Base-by-base conservation (phyloP, 2,797 vertebrate species). In the Halcyon leucocephala region DNA sequence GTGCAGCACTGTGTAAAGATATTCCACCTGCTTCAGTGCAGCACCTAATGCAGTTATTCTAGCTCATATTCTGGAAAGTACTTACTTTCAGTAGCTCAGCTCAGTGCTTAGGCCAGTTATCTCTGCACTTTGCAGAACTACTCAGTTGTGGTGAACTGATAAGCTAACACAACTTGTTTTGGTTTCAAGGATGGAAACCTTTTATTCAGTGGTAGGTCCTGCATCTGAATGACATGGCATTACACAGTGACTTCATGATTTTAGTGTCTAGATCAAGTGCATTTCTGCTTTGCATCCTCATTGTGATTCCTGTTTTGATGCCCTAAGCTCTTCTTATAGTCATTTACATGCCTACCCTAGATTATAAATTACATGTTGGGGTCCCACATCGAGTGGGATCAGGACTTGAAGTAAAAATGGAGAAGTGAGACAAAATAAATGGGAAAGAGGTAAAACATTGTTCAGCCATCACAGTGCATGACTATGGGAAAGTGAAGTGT, bases 161-260 rank as follows among this genome's bases (percentile, higher is more conserved):
- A 8, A 0, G 1, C 25, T 73, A 37, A 25, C 16, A 21, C 6
- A 14, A 5, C 70, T 74, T 17, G 4, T 25, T 71, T 83, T 84
- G 22, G 9, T 67, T 83, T 82, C 35, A 84, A 24, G 31, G 5
- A 41, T 87, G 54, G 28, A 76, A 83, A 77, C 37, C 19, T 80
- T 62, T 60, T 31, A 35, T 35, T 76, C 17, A 4, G 31, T 76
- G 19, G 12, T 82, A 60, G 25, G 24, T 81, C 20, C 39, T 60
- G 29, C 0, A 1, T 44, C 25, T 65, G 1, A 2, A 3, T 17
- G 16, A 16, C 22, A 15, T 33, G 58, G 26, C 19, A 20, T 79
- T 79, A 28, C 31, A 14, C 3, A 31, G 48, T 20, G n/a, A 12
- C 28, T 41, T 4, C 28, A 12, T 37, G 26, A 35, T 70, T 1